A percentile compares a stretch with the other conserved stretches of the same genome.
phyloP scores from a whole-genome alignment of 2,113 vertebrate genomes.

The Hippocampus mohnikei region DNA sequence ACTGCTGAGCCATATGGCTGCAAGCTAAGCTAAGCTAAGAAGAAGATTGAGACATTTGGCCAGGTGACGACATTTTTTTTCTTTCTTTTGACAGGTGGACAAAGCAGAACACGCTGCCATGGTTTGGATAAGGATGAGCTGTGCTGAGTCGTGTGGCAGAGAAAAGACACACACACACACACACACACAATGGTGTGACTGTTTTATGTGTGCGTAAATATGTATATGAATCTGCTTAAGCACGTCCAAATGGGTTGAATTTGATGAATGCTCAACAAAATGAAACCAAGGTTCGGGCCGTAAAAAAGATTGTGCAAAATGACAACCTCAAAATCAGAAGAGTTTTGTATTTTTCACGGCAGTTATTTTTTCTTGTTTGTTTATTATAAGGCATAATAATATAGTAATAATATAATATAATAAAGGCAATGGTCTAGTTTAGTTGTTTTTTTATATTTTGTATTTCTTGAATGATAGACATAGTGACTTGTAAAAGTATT shows the following conservation, averaged over 20 bases:
- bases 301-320: too few species aligned
- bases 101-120: background rate
- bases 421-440: too few species aligned
- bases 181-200: background rate
- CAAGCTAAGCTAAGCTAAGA: background rate
- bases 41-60: background rate
- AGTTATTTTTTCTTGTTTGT: too few species aligned
- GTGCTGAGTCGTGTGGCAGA: too few species aligned
- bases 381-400: too few species aligned
- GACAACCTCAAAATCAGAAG: too few species aligned
- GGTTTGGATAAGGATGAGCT: conserved; percentile 1
- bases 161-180: background rate
- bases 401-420: too few species aligned
- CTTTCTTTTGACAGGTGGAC: conserved; percentile 4
- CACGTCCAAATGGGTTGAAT: background rate
- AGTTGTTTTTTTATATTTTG: too few species aligned
- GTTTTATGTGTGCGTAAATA: background rate
- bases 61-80: background rate
- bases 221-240: background rate
- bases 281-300: background rate
- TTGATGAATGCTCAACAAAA: background rate
- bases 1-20: background rate
- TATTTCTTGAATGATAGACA: too few species aligned
- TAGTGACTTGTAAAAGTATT: too few species aligned
- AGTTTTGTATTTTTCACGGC: too few species aligned